phyloP scores from a whole-genome alignment of 2,113 vertebrate genomes.

The Theropithecus gelada region DNA sequence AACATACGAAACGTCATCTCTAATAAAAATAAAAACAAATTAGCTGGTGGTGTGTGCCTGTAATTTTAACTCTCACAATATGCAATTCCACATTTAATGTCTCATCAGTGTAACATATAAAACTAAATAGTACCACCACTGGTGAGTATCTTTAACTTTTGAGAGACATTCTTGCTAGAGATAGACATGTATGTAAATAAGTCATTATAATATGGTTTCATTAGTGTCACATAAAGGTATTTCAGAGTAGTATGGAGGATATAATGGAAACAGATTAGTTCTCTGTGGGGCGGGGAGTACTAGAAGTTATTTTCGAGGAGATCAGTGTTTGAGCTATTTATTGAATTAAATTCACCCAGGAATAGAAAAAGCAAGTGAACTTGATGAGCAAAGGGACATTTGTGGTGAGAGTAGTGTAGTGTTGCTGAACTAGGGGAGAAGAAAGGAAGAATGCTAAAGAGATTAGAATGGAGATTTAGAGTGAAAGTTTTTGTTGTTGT shows the following conservation, averaged over 20 bases:
- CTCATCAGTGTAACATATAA: background rate
- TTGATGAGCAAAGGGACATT: background rate
- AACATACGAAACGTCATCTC: too few relatives aligned
- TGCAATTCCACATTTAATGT: slow-evolving; percentile 8
- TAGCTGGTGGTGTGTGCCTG: too few relatives aligned
- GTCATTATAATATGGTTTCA: background rate
- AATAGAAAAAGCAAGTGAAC: background rate
- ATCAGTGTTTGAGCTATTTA: background rate
- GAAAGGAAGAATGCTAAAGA: background rate
- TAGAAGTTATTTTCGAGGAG: background rate
- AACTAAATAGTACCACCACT: background rate
- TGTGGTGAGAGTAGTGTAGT: background rate
- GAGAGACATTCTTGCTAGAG: background rate
- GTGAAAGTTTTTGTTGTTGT: too few relatives aligned
- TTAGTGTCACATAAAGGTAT: background rate
- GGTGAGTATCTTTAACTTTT: background rate
- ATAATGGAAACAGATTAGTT: slow-evolving; percentile 15
- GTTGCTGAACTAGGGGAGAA: background rate
- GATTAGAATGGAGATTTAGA: background rate
- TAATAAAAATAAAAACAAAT: too few relatives aligned
- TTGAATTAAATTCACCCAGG: background rate
- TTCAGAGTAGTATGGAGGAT: background rate
- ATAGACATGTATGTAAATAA: background rate
- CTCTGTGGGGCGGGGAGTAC: background rate
- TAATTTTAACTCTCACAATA: background rate